A percentile compares a stretch with the other conserved stretches of the same genome.
phyloP scores from a whole-genome alignment of 2,113 vertebrate genomes.

The Synchiropus splendidus region DNA sequence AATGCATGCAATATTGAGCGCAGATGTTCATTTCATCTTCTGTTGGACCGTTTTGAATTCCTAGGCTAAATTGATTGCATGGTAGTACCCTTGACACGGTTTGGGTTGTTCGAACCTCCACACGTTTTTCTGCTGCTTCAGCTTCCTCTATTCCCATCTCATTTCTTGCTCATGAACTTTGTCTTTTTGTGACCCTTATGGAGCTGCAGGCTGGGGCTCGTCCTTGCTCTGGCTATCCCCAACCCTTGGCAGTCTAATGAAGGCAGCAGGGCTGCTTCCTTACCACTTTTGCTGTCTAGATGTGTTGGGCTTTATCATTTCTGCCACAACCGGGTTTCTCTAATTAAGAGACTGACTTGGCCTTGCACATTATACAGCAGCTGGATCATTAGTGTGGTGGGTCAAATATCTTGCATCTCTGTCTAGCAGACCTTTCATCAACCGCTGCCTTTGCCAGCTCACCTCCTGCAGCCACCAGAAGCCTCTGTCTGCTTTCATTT shows the following conservation, averaged over 20 bases:
- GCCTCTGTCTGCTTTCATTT: constrained; percentile 11
- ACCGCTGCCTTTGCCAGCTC: constrained; percentile 18
- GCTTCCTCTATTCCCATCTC: too few relatives aligned
- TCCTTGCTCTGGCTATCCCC: too few relatives aligned
- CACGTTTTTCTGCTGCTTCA: too few relatives aligned
- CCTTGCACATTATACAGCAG: constrained; percentile 51
- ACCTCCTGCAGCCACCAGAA: constrained; percentile 19
- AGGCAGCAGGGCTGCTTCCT: constrained; percentile 26
- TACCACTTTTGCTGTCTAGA: constrained; percentile 13
- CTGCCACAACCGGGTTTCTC: constrained; percentile 38
- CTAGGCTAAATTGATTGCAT: too few relatives aligned
- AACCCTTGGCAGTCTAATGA: constrained; percentile 26
- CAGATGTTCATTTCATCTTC: too few relatives aligned
- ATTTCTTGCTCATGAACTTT: too few relatives aligned
- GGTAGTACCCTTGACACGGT: too few relatives aligned
- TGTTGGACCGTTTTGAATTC: too few relatives aligned
- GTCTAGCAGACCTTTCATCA: constrained; percentile 41
- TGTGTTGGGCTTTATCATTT: constrained; percentile 40
- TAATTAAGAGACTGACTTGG: constrained; percentile 49
- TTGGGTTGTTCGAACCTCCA: too few relatives aligned
- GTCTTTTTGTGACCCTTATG: too few relatives aligned
- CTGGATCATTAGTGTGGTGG: constrained; percentile 54
- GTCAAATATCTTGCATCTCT: constrained; percentile 43
- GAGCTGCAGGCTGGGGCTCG: too few relatives aligned
- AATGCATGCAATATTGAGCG: constrained; percentile 16